A percentile compares a stretch with the other conserved stretches of the same genome.
phyloP scores from a whole-genome alignment of 37 sponge, comb jelly and placozoan genomes.

The Halichondria panicea region DNA sequence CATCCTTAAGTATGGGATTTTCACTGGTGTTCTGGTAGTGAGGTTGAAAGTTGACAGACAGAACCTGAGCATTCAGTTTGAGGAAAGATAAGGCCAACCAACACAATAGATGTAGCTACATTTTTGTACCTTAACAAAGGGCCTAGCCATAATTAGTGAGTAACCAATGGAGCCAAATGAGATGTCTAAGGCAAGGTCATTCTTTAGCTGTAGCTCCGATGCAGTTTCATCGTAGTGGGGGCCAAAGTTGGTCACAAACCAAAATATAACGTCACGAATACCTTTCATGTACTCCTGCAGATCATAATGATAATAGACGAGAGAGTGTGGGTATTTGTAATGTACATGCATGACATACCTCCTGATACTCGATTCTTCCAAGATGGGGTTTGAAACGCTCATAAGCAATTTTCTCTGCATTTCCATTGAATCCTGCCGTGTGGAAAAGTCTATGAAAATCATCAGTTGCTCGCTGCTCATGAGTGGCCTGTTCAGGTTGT shows the following conservation, averaged over 20 bases:
- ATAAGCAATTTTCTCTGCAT: constrained; percentile 29
- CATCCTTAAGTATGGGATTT: background rate
- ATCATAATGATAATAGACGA: background rate
- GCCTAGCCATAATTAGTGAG: constrained; percentile 31
- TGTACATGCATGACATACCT: background rate
- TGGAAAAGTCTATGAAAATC: too few relatives aligned
- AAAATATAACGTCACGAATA: constrained; percentile 7
- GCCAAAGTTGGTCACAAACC: constrained; percentile 14
- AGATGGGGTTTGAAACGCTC: constrained; percentile 8
- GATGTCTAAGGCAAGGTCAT: constrained; percentile 25
- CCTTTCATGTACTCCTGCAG: background rate
- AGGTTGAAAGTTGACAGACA: constrained; percentile 20
- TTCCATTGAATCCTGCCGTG: constrained; percentile 4
- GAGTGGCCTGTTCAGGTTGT: too few relatives aligned
- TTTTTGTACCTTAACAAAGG: constrained; percentile 28
- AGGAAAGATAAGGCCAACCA: too few relatives aligned
- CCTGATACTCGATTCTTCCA: constrained; percentile 3
- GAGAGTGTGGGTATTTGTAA: too few relatives aligned
- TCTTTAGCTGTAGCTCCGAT: background rate
- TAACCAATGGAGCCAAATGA: constrained; percentile 41
- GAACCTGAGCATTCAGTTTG: too few relatives aligned
- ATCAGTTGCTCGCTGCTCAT: too few relatives aligned
- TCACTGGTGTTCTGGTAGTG: constrained; percentile 11
- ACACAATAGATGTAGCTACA: too few relatives aligned
- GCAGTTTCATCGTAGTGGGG: background rate